Percentiles rank a stretch among this genome's conserved stretches.
phyloP scores from a whole-genome alignment of 2,888 invertebrate species.

The Amphimallon solstitiale region DNA sequence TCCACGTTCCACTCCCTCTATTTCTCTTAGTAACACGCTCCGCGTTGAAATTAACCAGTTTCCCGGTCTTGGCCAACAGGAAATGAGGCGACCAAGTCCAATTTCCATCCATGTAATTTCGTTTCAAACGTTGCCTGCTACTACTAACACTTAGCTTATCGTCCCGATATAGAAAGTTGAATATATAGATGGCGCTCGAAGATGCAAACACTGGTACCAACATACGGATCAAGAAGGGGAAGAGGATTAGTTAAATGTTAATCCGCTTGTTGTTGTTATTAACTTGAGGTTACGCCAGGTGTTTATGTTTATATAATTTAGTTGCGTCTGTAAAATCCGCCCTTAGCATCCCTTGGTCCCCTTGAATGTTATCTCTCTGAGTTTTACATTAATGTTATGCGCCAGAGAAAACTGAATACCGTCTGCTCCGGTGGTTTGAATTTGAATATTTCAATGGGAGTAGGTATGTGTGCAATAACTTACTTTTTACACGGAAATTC shows the following conservation, averaged over 20 bases:
- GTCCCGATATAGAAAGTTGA: constrained; percentile 6
- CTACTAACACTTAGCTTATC: constrained; percentile 1
- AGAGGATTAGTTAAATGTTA: constrained; percentile 39
- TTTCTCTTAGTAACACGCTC: constrained; percentile 9
- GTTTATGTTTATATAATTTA: constrained; percentile 41
- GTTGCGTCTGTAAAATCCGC: constrained; percentile 27
- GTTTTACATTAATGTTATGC: constrained; percentile 26
- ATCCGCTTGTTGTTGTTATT: constrained; percentile 41
- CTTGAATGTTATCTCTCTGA: constrained; percentile 19
- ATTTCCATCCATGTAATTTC: constrained; percentile 39
- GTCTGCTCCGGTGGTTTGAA: constrained; percentile 5
- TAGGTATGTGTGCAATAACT: no score
- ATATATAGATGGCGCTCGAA: constrained; percentile 11
- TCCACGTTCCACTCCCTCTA: neutral
- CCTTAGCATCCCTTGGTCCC: constrained; percentile 15
- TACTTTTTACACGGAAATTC: no score
- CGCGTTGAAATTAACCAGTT: constrained; percentile 24
- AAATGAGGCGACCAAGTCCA: constrained; percentile 38
- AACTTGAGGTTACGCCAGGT: constrained; percentile 41
- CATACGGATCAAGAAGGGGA: constrained; percentile 21
- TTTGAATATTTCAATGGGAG: constrained; percentile 12
- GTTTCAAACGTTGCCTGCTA: constrained; percentile 29
- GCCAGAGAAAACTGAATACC: constrained; percentile 16
- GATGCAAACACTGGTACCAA: constrained; percentile 1
- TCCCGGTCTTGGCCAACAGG: constrained; percentile 30